phyloP scores from a whole-genome alignment of 2,888 invertebrate species.

The Oscheius sp. region DNA sequence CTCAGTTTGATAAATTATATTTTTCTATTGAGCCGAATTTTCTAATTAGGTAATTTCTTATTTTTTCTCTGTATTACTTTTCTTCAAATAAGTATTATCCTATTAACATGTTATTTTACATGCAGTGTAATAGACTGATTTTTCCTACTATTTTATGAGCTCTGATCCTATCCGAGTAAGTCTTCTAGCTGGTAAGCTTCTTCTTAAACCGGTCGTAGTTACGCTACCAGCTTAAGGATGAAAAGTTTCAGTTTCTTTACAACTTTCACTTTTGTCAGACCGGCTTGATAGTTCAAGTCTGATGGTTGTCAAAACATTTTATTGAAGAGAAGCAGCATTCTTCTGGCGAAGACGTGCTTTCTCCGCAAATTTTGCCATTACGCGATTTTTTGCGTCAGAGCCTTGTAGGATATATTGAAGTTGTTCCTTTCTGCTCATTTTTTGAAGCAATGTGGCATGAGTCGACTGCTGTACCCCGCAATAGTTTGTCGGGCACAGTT shows the following conservation, averaged over 20 bases:
- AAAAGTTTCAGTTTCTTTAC: constrained; percentile 10
- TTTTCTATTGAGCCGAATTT: no score
- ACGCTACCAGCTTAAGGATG: constrained; percentile 2
- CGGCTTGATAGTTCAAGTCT: not conserved
- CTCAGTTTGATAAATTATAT: no score
- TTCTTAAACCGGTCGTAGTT: not conserved
- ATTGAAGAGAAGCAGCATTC: no score
- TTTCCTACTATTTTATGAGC: no score
- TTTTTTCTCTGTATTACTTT: no score
- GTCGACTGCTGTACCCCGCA: constrained; percentile 25
- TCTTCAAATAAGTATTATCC: no score
- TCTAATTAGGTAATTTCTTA: no score
- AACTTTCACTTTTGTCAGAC: not conserved
- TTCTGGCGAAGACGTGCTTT: constrained; percentile 20
- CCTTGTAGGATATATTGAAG: no score
- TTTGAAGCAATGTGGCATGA: not conserved
- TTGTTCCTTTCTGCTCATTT: no score
- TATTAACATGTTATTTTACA: no score
- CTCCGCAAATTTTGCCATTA: constrained; percentile 20
- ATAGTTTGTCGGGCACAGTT: constrained; percentile 36
- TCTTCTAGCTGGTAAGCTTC: not conserved
- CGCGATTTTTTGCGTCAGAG: not conserved
- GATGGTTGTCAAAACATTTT: not conserved
- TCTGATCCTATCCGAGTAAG: no score
- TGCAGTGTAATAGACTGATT: no score